Evolutionary conservation across 1,140 invertebrate genomes (phyloP).

Genomic region (Bradynema listronoti): DNA sequence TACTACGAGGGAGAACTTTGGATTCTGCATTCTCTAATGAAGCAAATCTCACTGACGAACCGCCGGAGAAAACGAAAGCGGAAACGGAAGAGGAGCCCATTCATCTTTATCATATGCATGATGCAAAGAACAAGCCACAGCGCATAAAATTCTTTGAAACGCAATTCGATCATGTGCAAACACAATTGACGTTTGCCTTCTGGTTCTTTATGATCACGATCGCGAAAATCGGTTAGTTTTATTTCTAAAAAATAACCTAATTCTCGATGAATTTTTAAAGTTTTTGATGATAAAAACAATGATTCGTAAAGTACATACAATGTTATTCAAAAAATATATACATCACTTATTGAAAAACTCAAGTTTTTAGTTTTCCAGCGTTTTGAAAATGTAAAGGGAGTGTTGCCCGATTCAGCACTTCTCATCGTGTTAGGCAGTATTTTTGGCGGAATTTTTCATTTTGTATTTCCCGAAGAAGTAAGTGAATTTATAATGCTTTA

Average conservation of each 20-base stretch:
- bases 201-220: constrained; percentile 33
- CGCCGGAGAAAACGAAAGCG: too few species aligned
- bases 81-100: too few species aligned
- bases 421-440: constrained; percentile 46
- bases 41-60: too few species aligned
- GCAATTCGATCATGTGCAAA: constrained; percentile 29
- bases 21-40: too few species aligned
- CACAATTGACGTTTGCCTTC: constrained; percentile 29
- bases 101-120: background rate
- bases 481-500: constrained; percentile 5
- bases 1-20: too few species aligned
- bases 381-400: constrained; percentile 60
- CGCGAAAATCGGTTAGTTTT: constrained; percentile 23
- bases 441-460: constrained; percentile 46
- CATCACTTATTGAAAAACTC: too few species aligned
- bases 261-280: too few species aligned
- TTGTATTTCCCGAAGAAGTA: constrained; percentile 42
- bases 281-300: too few species aligned
- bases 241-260: background rate
- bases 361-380: constrained; percentile 32
- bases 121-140: background rate
- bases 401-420: constrained; percentile 46
- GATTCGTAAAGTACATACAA: too few species aligned
- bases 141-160: constrained; percentile 16
- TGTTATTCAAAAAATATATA: too few species aligned